phyloP scores from a whole-genome alignment of 2,888 invertebrate genomes.

The Byasa hedistus region DNA sequence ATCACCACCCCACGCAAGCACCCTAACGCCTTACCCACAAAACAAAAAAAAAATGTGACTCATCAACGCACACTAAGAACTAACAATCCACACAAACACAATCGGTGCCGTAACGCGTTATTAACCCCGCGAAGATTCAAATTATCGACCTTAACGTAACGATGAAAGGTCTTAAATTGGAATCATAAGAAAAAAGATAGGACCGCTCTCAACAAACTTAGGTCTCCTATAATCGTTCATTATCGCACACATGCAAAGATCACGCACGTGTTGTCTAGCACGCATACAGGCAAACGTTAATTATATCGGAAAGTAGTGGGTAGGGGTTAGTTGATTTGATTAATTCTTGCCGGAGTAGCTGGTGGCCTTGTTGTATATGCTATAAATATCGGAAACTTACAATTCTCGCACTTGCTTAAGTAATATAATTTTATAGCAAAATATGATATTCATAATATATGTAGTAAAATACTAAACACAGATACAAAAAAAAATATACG shows the following conservation, averaged over 20 bases:
- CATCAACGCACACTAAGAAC: slow-evolving; percentile 77
- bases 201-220: slow-evolving; percentile 61
- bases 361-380: slow-evolving; percentile 70
- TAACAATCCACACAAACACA: slow-evolving; percentile 55
- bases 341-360: slow-evolving; percentile 75
- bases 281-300: slow-evolving; percentile 76
- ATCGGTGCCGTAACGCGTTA: slow-evolving; percentile 50
- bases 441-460: background rate
- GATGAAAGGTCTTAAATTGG: slow-evolving; percentile 55
- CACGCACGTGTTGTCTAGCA: slow-evolving; percentile 69
- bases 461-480: too few relatives aligned
- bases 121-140: slow-evolving; percentile 50
- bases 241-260: slow-evolving; percentile 71
- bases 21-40: slow-evolving; percentile 79
- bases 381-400: slow-evolving; percentile 73
- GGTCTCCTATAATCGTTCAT: slow-evolving; percentile 78
- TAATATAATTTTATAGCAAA: background rate
- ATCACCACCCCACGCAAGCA: slow-evolving; percentile 64
- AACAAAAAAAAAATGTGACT: slow-evolving; percentile 81
- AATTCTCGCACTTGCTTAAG: slow-evolving; percentile 35
- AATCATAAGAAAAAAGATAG: slow-evolving; percentile 43
- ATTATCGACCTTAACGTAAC: slow-evolving; percentile 63
- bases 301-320: slow-evolving; percentile 80
- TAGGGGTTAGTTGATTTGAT: slow-evolving; percentile 80
- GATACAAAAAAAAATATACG: too few relatives aligned